Conservation (phyloP, 2,888 invertebrate genomes). For the Dryadula phaetusa region DNA sequence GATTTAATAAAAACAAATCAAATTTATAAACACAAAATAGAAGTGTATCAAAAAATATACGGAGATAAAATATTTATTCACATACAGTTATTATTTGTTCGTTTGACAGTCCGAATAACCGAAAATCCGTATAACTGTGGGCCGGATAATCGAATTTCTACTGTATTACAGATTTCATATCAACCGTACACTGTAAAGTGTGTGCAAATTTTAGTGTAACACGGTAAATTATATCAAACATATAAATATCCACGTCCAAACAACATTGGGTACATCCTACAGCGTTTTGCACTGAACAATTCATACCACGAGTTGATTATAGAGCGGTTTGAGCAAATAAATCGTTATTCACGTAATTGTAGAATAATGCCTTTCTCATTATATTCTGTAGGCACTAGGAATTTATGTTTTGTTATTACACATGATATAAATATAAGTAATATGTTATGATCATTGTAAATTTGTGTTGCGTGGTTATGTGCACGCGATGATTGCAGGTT, state of each 20-base stretch:
- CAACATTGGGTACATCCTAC: neutral
- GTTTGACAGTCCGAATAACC: too few relatives aligned
- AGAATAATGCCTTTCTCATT: constrained; percentile 20
- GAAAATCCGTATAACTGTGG: too few relatives aligned
- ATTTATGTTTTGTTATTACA: neutral
- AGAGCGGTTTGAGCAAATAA: constrained; percentile 26
- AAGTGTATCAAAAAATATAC: too few relatives aligned
- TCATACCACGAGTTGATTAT: constrained; percentile 18
- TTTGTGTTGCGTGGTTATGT: neutral
- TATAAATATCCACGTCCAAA: neutral
- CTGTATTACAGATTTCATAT: too few relatives aligned
- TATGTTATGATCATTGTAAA: constrained; percentile 1
- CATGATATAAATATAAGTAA: neutral
- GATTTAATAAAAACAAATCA: too few relatives aligned
- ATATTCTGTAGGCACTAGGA: neutral
- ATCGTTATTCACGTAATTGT: constrained; percentile 20
- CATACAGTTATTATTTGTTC: too few relatives aligned
- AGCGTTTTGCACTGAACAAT: constrained; percentile 19
- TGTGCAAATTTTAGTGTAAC: too few relatives aligned
- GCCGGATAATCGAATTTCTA: too few relatives aligned
- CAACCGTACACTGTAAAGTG: too few relatives aligned
- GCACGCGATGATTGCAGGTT: constrained; percentile 7
- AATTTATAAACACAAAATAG: too few relatives aligned
- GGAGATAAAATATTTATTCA: too few relatives aligned
- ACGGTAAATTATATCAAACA: too few relatives aligned